phyloP scores from a whole-genome alignment of 2,888 invertebrate genomes.

The Apamea sordens region DNA sequence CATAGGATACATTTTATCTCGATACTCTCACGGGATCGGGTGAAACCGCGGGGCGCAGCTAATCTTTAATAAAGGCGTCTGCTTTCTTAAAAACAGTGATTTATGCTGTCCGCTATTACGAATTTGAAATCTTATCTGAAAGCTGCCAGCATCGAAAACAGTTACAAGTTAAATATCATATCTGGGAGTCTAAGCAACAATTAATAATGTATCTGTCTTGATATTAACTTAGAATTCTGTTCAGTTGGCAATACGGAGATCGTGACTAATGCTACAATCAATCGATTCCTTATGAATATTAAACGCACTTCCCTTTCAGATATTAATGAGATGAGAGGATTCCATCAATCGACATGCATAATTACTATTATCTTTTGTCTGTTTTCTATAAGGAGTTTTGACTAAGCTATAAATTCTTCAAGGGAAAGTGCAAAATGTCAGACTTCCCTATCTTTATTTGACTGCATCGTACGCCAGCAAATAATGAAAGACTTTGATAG shows the following conservation, averaged over 20 bases:
- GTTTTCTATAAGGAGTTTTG: background rate
- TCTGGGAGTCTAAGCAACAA: background rate
- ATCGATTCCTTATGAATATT: conserved; percentile 65
- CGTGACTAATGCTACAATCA: conserved; percentile 47
- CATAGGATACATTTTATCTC: no score
- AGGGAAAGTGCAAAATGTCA: background rate
- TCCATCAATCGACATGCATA: conserved; percentile 53
- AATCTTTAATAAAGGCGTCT: background rate
- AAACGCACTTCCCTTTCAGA: conserved; percentile 47
- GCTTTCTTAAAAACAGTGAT: background rate
- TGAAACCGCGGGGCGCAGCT: no score
- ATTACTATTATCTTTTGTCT: conserved; percentile 43
- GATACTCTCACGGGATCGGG: no score
- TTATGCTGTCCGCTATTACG: background rate
- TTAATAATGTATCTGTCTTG: conserved; percentile 7
- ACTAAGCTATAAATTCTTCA: background rate
- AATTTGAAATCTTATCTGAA: background rate
- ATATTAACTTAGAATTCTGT: conserved; percentile 26
- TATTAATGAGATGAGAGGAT: conserved; percentile 43
- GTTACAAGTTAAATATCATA: background rate
- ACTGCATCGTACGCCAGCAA: background rate
- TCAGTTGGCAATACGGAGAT: conserved; percentile 10
- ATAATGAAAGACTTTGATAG: background rate
- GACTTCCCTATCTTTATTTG: background rate
- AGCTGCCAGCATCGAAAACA: background rate